A percentile compares a stretch with the other conserved stretches of the same genome.
phyloP scores from a whole-genome alignment of 2,797 vertebrate species.

The Tangara arthus region DNA sequence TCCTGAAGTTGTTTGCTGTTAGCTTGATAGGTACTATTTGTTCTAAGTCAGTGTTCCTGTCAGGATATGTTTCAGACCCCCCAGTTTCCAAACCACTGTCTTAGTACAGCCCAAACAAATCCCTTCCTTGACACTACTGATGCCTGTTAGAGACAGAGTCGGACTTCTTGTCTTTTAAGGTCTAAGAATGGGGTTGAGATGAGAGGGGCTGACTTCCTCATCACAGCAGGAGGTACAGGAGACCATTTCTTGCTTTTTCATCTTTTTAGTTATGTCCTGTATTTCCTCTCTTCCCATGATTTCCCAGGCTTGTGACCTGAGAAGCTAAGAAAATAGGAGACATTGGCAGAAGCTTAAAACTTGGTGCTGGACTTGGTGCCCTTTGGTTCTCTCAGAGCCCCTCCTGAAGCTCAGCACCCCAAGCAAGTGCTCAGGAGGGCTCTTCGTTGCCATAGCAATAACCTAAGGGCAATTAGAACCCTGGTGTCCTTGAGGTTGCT shows the following conservation, averaged over 20 bases:
- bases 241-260: background rate
- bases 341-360: background rate
- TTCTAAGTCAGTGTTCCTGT: background rate
- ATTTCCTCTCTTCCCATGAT: background rate
- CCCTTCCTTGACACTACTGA: background rate
- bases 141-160: background rate
- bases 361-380: background rate
- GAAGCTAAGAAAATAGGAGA: background rate
- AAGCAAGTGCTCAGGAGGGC: background rate
- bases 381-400: background rate
- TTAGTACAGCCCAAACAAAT: background rate
- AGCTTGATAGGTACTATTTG: background rate
- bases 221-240: background rate
- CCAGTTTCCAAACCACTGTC: background rate
- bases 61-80: background rate
- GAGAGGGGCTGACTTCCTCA: background rate
- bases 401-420: background rate
- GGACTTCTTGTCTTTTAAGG: background rate
- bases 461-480: background rate
- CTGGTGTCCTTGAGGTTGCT: background rate
- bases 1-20: background rate
- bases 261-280: background rate
- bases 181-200: background rate
- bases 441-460: background rate
- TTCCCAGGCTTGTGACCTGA: background rate